Base-by-base conservation (phyloP, 1,140 invertebrate genomes). In the Aphaenogaster floridana region DNA sequence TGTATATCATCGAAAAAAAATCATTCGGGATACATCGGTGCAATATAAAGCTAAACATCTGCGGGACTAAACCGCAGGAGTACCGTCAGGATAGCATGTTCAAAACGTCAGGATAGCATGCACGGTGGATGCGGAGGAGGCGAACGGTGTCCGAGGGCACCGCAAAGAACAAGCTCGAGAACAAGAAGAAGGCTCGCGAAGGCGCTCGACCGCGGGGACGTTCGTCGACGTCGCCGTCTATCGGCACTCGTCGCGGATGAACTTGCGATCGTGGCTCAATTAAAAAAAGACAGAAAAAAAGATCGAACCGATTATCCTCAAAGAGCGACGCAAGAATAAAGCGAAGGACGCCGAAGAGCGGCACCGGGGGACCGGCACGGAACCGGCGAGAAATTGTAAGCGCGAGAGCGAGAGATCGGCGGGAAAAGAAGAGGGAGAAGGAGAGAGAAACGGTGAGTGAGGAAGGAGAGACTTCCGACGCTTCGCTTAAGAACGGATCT, bases 161-260 rank as follows among this genome's bases (percentile, higher is more conserved):
- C 52, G 80, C 80, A 83, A 76, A 72, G 68, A 61, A 76, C 80
- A 61, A 84, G 69, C 69, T 50, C 48, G 69, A 34, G 54, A 76
- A 84, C 54, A 84, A 84, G 54, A 74, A 59, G 28, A 36, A 15
- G 54, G 17, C 36, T 72, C 3, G 69, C 28, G 15, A 48, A 34
- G 42, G 21, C 42, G 54, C 17, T 36, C 34, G 34, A 39, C 45
- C 21, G 36, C 48, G 63, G 21, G 36, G 63, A 68, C 54, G 34
- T 74, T 61, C 54, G 42, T 61, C 69, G 48, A 45, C 42, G 34
- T 59, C 66, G 11, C 13, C 15, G 50, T 68, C 48, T 21, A 68
- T n/a, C 78, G 64, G 52, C 11, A 74, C 15, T 48, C 42, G 59
- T 7, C 28, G 42, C 28, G 54, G 54, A 83, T 83, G 13, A 83